Base-by-base conservation (phyloP, 2,888 invertebrate genomes). In the Hirtodrosophila trivittata region DNA sequence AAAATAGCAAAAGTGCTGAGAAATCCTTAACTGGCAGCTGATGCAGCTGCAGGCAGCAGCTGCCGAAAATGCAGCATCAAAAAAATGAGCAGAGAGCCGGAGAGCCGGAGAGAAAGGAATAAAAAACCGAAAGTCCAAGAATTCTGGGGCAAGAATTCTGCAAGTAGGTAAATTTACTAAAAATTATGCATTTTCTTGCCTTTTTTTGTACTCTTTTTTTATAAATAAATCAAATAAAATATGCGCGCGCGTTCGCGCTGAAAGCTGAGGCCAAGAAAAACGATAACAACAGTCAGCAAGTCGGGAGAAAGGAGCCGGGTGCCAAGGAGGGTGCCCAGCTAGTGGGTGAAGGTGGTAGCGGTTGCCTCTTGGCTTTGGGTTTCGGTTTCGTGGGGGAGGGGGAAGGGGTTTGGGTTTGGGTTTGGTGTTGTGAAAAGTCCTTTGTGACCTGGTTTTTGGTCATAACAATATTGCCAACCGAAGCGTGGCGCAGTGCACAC, bases 361-460 rank as follows among this genome's bases (percentile, higher is more conserved):
- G 8, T 8, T 7, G 37, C 2, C 3, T n/a, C 10, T 47, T 16
- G 12, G 21, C 12, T 12, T 35, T 28, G 37, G 12, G 37, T 14
- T 7, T 10, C n/a, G 8, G 8, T 10, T 14, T 10, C 12, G 14
- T 10, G 9, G 10, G 10, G 33, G 33, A 6, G 21, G 37, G 14
- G 57, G 26, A 30, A 43, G 38, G 14, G 14, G 35, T 21, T 21
- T 2, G 18, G 18, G 30, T n/a, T 3, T 38, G 35, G 58, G n/a
- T n/a, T n/a, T n/a, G 52, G 35, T 33, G 38, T 30, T 10, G 47
- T 33, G 52, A 51, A 72, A 67, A 68, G 69, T 87, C 78, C 77
- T 82, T 83, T 86, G 81, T 86, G 88, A 86, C 88, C 86, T 86
- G 86, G 87, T 88, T 83, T 88, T 86, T 72, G 86, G 81, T 77